Base-by-base conservation (phyloP, 2,888 invertebrate species). In the Pseudococcus viburni region DNA sequence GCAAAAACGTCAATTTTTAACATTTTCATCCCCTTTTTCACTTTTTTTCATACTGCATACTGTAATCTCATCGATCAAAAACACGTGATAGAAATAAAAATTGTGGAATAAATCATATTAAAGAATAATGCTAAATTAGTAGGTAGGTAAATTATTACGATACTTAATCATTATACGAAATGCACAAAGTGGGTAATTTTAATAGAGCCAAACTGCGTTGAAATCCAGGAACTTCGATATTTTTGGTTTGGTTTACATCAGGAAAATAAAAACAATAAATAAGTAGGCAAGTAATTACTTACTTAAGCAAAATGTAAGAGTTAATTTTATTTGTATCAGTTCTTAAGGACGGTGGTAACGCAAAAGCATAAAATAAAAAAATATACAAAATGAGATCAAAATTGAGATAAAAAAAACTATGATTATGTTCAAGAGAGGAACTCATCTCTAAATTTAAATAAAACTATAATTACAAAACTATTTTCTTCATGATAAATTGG, bases 351-450 rank as follows among this genome's bases (percentile, higher is more conserved):
- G 22, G 6, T 80, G 22, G 6, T 80, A 33, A 4, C 39, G 80
- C 46, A 19, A 46, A 84, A 46, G 51, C 46, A 19, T 80, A 80
- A 46, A 80, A 39, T n/a, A 84, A 46, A 22, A 33, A 46, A 26
- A 46, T 51, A 15, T 42, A 84, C 46, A 84, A 51, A 73, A 73
- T 73, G 73, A 73, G 73, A 73, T 73, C 73, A 73, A 73, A 73
- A 73, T 73, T 73, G 26, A 12, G n/a, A 73, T 33, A 33, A 73
- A 33, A 73, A 73, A 33, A 4, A 73, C 33, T 73, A 73, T 33
- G 33, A 33, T 33, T 73, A 73, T 73, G 33, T 73, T 68, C 17
- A 33, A 26, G 11, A 7, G 26, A 73, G 73, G 39, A 26, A 68
- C 68, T 17, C 22, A 68, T 68, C 26, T 59, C 12, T n/a, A 59